Evolutionary conservation across 2,797 vertebrate species (phyloP), one percentile per base, ranked within the genome.

Genomic region (Sebastes ruberrimus): DNA sequence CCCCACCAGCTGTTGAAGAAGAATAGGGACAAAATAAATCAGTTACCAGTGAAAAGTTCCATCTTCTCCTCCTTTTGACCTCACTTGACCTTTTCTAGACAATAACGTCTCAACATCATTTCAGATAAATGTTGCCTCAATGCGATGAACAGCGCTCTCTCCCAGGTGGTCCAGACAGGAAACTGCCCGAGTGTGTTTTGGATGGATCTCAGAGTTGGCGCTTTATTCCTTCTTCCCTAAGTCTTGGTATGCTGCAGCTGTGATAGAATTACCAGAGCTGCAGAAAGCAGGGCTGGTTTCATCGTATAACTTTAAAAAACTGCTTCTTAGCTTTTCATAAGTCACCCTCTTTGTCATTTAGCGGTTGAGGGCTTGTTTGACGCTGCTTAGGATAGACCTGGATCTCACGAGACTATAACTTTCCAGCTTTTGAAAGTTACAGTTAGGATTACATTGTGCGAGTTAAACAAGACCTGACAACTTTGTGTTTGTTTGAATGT

Each of bases 81-180:
- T 92, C 86, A 86, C 91, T 92, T 91, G 94, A 93, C 94, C 91
- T 89, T 68, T 42, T 82, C 35, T 38, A 60, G 83, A 93, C 91
- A 88, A 93, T 87, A 81, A 81, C 2, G 63, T 64, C 74, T 91
- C 63, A 82, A 71, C 81, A 81, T 91, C 53, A 71, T 88, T 84
- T 77, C 67, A 84, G 88, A 88, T 89, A 86, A 89, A 92, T 86
- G 88, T 88, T 84, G 59, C 79, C 75, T 88, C 52, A 20, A 7
- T 82, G 77, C 28, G 4, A 68, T 28, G 81, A 86, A 80, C 65
- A 22, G 80, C 38, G 14, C 69, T 71, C 49, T 82, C 82, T 77
- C 89, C 82, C 72, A 91, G 92, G 93, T 93, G 93, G 90, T 95
- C 93, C 85, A 86, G 84, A 92, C 85, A 91, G 91, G 90, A 94